Evolutionary conservation across 2,888 invertebrate genomes (phyloP).

Genomic region (Sinopyrophorus schimmeli): DNA sequence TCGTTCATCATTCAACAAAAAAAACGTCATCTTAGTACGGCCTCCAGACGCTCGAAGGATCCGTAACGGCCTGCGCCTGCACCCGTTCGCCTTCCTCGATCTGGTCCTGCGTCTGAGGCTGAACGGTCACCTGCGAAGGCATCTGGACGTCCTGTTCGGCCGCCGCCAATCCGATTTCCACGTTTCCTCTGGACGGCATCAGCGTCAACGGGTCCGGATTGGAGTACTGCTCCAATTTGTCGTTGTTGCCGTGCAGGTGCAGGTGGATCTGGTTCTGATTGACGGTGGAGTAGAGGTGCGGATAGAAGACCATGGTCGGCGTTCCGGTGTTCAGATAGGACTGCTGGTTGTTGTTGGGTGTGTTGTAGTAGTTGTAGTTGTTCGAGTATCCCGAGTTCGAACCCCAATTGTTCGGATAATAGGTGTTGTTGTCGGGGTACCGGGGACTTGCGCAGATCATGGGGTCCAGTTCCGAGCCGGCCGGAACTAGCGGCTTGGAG

Average conservation of each 20-base stretch:
- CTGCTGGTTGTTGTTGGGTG: slow-evolving; percentile 62
- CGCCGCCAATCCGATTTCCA: slow-evolving; percentile 57
- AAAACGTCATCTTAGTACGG: slow-evolving; percentile 63
- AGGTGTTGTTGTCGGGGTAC: slow-evolving; percentile 56
- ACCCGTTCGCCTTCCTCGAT: slow-evolving; percentile 25
- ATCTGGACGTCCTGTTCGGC: slow-evolving; percentile 59
- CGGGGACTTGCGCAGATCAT: slow-evolving; percentile 46
- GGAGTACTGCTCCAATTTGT: slow-evolving; percentile 69
- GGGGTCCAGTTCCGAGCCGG: slow-evolving; percentile 45
- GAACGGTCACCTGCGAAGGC: slow-evolving; percentile 34
- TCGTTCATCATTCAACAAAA: no score
- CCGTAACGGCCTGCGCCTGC: slow-evolving; percentile 49
- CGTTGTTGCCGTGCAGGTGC: slow-evolving; percentile 69
- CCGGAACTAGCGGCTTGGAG: slow-evolving; percentile 35
- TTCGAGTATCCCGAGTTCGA: slow-evolving; percentile 53
- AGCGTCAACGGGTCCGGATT: slow-evolving; percentile 53
- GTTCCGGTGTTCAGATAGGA: slow-evolving; percentile 64
- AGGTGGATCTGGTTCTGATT: slow-evolving; percentile 87
- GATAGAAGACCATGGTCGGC: slow-evolving; percentile 74
- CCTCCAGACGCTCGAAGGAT: slow-evolving; percentile 70
- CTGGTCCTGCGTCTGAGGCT: slow-evolving; percentile 10
- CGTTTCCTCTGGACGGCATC: slow-evolving; percentile 60
- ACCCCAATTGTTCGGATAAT: slow-evolving; percentile 63
- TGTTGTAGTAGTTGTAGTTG: slow-evolving; percentile 66
- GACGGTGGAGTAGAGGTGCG: slow-evolving; percentile 80